Percentiles rank a stretch among this genome's conserved stretches.
Evolutionary conservation across 53 echinoderm and acorn worm species (phyloP).

Genomic region (Glandiceps talaboti): DNA sequence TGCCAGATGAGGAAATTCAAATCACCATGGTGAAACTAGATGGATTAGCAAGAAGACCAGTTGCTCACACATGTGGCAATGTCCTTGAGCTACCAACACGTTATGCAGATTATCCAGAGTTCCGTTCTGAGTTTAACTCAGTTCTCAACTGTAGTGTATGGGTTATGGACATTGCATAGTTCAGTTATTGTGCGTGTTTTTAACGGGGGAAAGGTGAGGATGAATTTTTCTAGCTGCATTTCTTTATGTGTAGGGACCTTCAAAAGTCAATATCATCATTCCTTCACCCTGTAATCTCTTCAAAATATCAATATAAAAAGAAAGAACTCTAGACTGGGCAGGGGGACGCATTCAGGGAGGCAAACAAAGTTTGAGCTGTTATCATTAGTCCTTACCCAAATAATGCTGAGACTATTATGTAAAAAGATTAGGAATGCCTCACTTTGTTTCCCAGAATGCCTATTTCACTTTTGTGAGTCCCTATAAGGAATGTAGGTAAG

Average conservation of each 20-base stretch:
- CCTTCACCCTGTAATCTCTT: too few relatives aligned
- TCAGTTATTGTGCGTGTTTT: neutral
- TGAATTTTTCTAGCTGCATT: neutral
- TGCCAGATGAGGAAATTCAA: slow-evolving; percentile 15
- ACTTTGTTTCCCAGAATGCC: too few relatives aligned
- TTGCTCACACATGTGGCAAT: slow-evolving; percentile 35
- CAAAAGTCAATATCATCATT: too few relatives aligned
- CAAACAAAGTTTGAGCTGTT: too few relatives aligned
- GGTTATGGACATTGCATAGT: slow-evolving; percentile 42
- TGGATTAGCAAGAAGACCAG: slow-evolving; percentile 23
- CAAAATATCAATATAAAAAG: too few relatives aligned
- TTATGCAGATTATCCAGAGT: slow-evolving; percentile 30
- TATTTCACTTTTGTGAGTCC: neutral
- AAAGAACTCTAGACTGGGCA: too few relatives aligned
- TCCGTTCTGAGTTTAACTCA: slow-evolving; percentile 33
- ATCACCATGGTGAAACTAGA: slow-evolving; percentile 15
- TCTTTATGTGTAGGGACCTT: too few relatives aligned
- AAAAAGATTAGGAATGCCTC: too few relatives aligned
- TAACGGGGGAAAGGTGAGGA: neutral
- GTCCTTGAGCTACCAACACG: slow-evolving; percentile 19
- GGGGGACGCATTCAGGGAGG: too few relatives aligned
- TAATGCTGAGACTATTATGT: too few relatives aligned
- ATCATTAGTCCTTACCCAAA: too few relatives aligned
- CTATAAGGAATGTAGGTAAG: neutral
- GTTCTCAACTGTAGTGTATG: slow-evolving; percentile 26